These are phyloP conservation scores for Hyposoter dolosus DNA, from an alignment of 2,888 invertebrate species.

Conservation along the genomic window DNA sequence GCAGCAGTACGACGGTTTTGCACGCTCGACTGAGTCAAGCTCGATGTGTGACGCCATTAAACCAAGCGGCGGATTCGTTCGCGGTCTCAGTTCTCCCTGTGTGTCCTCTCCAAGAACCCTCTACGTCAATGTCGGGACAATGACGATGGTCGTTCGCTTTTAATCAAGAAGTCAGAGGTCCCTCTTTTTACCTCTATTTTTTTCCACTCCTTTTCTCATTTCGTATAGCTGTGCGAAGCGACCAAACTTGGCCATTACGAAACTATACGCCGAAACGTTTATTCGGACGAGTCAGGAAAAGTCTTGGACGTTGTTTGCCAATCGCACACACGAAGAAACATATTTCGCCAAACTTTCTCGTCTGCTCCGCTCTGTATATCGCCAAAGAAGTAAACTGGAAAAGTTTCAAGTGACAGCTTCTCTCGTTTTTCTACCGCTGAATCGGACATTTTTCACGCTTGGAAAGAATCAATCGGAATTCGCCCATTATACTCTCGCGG, in stretches of 20 bases:
- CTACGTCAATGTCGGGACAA: constrained; percentile 48
- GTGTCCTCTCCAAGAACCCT: constrained; percentile 23
- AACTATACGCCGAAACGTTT: constrained; percentile 43
- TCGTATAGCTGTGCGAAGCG: constrained; percentile 66
- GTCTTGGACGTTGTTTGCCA: constrained; percentile 33
- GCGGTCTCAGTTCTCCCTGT: constrained; percentile 54
- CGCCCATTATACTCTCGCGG: constrained; percentile 49
- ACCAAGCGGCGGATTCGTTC: constrained; percentile 63
- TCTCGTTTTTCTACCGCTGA: constrained; percentile 32
- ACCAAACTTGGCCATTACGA: constrained; percentile 46
- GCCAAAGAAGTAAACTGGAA: constrained; percentile 27
- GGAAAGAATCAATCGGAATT: constrained; percentile 22
- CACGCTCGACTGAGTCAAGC: constrained; percentile 69
- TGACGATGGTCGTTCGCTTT: constrained; percentile 70
- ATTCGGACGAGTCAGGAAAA: constrained; percentile 60
- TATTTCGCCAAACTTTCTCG: constrained; percentile 55
- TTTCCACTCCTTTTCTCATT: constrained; percentile 16
- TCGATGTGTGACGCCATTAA: constrained; percentile 70
- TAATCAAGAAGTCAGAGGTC: constrained; percentile 69
- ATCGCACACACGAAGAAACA: not conserved
- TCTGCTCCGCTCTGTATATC: not conserved
- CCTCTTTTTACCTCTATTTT: constrained; percentile 26
- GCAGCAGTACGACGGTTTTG: constrained; percentile 61
- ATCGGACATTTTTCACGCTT: constrained; percentile 53
- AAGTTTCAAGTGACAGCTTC: not conserved